These are phyloP conservation scores for Pyrrhosoma nymphula DNA, from an alignment of 2,888 invertebrate species.

Conservation along the genomic window DNA sequence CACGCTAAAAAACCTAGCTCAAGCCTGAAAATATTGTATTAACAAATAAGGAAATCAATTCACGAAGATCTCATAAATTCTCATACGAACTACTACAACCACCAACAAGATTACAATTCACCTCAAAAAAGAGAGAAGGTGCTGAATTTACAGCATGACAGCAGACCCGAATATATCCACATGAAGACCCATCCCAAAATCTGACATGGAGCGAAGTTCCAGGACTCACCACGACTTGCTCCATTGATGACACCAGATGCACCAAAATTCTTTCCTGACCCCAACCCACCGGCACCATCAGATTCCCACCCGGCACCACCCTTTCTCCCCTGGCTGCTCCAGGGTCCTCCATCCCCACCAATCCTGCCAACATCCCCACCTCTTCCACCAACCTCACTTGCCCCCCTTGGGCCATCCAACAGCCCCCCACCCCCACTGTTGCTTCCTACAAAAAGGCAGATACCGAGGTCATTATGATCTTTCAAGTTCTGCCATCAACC, in stretches of 20 bases:
- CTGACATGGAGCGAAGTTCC: conserved; percentile 26
- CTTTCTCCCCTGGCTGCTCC: conserved; percentile 48
- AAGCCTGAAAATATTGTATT: too few species aligned
- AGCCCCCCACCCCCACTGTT: conserved; percentile 17
- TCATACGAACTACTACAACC: not conserved
- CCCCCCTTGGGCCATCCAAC: conserved; percentile 40
- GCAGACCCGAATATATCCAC: not conserved
- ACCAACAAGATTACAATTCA: not conserved
- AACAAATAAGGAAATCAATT: too few species aligned
- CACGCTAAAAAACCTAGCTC: too few species aligned
- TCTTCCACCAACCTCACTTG: conserved; percentile 56
- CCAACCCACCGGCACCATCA: conserved; percentile 26
- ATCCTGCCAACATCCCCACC: conserved; percentile 73
- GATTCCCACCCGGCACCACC: conserved; percentile 42
- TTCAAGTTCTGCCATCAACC: conserved; percentile 12
- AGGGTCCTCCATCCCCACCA: conserved; percentile 68
- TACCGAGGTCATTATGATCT: not conserved
- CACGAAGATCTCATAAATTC: too few species aligned
- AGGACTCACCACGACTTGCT: conserved; percentile 50
- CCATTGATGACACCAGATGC: conserved; percentile 47
- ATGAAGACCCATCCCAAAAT: not conserved
- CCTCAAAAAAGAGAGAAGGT: conserved; percentile 44
- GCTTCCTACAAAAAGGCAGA: conserved; percentile 47
- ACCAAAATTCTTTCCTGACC: conserved; percentile 41
- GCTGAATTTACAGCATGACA: not conserved